phyloP scores from a whole-genome alignment of 2,888 invertebrate species.

The Drosophila kuntzei region DNA sequence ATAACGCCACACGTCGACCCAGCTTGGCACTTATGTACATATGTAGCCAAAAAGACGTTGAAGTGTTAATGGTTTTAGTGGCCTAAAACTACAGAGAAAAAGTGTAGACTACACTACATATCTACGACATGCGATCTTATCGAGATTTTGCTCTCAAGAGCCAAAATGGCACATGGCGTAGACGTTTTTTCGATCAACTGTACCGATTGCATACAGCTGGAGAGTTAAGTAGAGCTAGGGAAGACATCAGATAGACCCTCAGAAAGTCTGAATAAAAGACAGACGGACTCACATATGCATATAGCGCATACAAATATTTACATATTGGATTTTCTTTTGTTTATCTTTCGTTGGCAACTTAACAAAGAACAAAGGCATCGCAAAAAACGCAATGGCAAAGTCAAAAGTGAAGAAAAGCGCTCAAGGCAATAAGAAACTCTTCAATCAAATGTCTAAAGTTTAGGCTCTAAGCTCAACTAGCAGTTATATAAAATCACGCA shows the following conservation, averaged over 20 bases:
- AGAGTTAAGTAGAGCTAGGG: neutral
- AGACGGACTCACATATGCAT: neutral
- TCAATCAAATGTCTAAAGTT: constrained; percentile 12
- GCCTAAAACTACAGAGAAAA: constrained; percentile 2
- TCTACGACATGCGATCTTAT: constrained; percentile 36
- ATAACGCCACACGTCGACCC: constrained; percentile 35
- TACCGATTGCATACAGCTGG: constrained; percentile 31
- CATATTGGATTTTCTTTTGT: constrained; percentile 55
- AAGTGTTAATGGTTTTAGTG: constrained; percentile 44
- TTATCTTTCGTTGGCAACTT: constrained; percentile 5
- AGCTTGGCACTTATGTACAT: constrained; percentile 11
- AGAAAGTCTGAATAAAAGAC: neutral
- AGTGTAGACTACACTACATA: constrained; percentile 9
- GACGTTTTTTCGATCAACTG: constrained; percentile 40
- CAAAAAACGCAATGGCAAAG: constrained; percentile 8
- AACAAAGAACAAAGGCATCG: constrained; percentile 58
- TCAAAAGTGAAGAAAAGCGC: constrained; percentile 30
- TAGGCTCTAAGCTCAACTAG: constrained; percentile 1
- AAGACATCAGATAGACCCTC: constrained; percentile 1
- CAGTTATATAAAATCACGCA: constrained; percentile 34
- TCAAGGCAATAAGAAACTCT: constrained; percentile 11
- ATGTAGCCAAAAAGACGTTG: constrained; percentile 12
- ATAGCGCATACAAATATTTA: constrained; percentile 55
- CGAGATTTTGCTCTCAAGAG: constrained; percentile 16
- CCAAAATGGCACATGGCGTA: constrained; percentile 28